Conservation (phyloP, 2,888 invertebrate species). For the Trichacis sp. region DNA sequence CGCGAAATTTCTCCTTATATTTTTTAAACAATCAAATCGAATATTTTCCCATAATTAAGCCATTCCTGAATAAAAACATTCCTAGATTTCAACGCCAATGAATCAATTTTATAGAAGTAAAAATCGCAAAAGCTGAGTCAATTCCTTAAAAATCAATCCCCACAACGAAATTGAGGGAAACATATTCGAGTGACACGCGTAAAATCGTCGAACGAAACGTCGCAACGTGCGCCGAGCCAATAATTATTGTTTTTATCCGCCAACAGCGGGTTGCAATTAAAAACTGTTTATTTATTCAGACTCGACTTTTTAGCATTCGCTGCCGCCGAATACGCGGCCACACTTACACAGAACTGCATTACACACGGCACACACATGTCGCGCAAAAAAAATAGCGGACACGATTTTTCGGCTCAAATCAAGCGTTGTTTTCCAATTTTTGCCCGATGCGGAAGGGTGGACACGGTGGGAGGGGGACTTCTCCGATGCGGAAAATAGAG, state of each 20-base stretch:
- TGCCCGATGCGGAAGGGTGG: conserved; percentile 21
- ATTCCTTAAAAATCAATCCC: no score
- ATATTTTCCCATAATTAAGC: no score
- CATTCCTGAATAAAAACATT: no score
- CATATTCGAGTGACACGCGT: conserved; percentile 33
- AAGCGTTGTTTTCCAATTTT: conserved; percentile 54
- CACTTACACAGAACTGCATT: conserved; percentile 9
- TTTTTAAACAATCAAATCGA: no score
- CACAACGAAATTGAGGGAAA: no score
- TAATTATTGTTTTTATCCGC: conserved; percentile 68
- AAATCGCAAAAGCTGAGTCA: neutral
- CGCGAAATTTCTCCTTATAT: no score
- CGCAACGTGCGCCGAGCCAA: conserved; percentile 58
- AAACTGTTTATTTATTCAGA: conserved; percentile 69
- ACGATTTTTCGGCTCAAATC: conserved; percentile 55
- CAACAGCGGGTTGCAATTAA: conserved; percentile 67
- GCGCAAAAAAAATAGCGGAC: conserved; percentile 35
- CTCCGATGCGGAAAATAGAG: conserved; percentile 6
- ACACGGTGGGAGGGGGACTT: conserved; percentile 7
- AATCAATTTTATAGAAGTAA: no score
- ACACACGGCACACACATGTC: conserved; percentile 10
- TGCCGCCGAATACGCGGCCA: conserved; percentile 37
- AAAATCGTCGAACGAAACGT: conserved; percentile 37
- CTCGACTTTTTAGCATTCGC: conserved; percentile 65
- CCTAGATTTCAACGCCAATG: no score